Conservation (phyloP, 2,888 invertebrate genomes). For the Cheilosia variabilis region DNA sequence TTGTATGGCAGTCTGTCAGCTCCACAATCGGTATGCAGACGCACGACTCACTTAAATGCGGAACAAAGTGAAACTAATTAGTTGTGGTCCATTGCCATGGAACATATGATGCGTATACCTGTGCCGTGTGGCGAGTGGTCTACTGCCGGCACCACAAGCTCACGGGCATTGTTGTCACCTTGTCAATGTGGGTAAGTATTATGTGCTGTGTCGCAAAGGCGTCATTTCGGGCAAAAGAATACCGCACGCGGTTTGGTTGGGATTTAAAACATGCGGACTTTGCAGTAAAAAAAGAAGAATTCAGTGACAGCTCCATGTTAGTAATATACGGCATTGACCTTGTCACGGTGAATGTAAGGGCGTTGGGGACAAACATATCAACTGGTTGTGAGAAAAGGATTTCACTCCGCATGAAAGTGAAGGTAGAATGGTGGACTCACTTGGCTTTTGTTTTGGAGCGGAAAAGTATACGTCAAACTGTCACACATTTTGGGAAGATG, state of each 20-base stretch:
- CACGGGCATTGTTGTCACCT: constrained; percentile 47
- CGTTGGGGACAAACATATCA: too few species aligned
- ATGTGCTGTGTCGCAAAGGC: constrained; percentile 1
- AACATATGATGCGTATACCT: background rate
- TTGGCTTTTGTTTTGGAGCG: background rate
- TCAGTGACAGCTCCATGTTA: constrained; percentile 6
- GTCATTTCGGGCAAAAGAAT: constrained; percentile 32
- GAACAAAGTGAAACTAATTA: constrained; percentile 72
- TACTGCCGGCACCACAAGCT: constrained; percentile 18
- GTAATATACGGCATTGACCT: constrained; percentile 52
- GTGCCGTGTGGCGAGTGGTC: background rate
- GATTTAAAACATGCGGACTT: constrained; percentile 24
- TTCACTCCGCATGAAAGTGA: constrained; percentile 1
- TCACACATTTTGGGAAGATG: too few species aligned
- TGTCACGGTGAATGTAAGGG: background rate
- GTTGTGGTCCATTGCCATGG: constrained; percentile 39
- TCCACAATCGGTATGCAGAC: constrained; percentile 62
- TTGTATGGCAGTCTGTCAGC: constrained; percentile 26
- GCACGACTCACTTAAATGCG: constrained; percentile 67
- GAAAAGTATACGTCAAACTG: too few species aligned
- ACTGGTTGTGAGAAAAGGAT: background rate
- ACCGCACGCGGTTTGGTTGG: constrained; percentile 43
- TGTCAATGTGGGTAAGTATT: constrained; percentile 2
- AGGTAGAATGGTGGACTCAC: background rate
- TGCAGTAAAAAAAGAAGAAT: constrained; percentile 8